Evolutionary conservation across 2,113 vertebrate species (phyloP).

Genomic region (Chinchilla lanigera): DNA sequence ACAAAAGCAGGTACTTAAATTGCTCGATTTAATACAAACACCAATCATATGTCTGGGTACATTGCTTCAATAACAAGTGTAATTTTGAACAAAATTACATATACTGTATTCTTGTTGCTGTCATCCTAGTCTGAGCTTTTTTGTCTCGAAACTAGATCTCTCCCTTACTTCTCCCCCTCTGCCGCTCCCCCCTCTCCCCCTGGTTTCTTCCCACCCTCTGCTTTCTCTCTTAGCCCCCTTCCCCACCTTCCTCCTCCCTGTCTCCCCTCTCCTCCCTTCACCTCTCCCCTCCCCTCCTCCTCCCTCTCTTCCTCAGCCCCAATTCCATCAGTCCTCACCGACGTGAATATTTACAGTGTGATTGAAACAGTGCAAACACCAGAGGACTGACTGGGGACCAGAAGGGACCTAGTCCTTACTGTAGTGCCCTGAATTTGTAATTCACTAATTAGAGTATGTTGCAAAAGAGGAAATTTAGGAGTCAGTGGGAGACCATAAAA

Average conservation of each 20-base stretch:
- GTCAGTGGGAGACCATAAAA: background rate
- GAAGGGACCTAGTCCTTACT: background rate
- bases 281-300: background rate
- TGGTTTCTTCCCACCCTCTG: background rate
- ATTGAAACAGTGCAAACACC: background rate
- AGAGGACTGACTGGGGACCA: background rate
- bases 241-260: background rate
- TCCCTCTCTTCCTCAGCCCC: background rate
- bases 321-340: background rate
- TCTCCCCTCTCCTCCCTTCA: background rate
- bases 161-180: background rate
- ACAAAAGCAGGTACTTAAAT: slow-evolving; percentile 73
- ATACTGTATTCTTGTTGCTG: slow-evolving; percentile 27
- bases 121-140: slow-evolving; percentile 24
- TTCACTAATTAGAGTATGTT: slow-evolving; percentile 20
- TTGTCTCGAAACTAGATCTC: background rate
- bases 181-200: background rate
- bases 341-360: background rate
- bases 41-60: slow-evolving; percentile 65
- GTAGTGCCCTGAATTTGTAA: background rate
- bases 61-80: slow-evolving; percentile 59
- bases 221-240: background rate
- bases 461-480: background rate
- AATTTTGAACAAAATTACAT: slow-evolving; percentile 72
- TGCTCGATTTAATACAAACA: slow-evolving; percentile 68